Conservation (phyloP, 2,797 vertebrate species). For the Podargus strigoides region DNA sequence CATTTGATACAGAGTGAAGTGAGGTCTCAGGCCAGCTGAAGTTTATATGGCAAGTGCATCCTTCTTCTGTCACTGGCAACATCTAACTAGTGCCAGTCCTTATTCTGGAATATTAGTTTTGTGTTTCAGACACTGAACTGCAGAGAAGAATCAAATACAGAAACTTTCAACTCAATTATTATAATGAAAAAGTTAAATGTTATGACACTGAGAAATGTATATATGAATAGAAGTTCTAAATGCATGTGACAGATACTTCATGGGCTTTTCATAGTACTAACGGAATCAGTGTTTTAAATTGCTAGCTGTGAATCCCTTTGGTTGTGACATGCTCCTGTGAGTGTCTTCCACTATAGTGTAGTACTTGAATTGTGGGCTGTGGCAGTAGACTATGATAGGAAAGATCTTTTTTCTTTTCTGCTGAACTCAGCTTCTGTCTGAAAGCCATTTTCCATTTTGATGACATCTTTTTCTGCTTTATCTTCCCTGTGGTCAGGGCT, state of each 20-base stretch:
- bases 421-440: not conserved
- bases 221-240: not conserved
- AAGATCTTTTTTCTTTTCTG: not conserved
- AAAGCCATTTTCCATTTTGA: not conserved
- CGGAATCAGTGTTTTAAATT: not conserved
- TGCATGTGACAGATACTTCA: not conserved
- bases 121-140: not conserved
- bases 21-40: not conserved
- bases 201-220: not conserved
- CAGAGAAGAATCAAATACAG: not conserved
- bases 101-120: not conserved
- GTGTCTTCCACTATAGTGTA: not conserved
- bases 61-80: slow-evolving; percentile 9
- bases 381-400: not conserved
- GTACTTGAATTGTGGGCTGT: not conserved
- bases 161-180: not conserved
- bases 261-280: not conserved
- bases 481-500: not conserved
- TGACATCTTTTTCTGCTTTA: not conserved
- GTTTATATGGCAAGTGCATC: not conserved
- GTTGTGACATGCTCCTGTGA: not conserved
- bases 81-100: not conserved
- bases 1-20: not conserved
- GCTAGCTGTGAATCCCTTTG: not conserved
- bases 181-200: not conserved